Base-by-base conservation (phyloP, 2,888 invertebrate genomes). In the Pandemis heparana region DNA sequence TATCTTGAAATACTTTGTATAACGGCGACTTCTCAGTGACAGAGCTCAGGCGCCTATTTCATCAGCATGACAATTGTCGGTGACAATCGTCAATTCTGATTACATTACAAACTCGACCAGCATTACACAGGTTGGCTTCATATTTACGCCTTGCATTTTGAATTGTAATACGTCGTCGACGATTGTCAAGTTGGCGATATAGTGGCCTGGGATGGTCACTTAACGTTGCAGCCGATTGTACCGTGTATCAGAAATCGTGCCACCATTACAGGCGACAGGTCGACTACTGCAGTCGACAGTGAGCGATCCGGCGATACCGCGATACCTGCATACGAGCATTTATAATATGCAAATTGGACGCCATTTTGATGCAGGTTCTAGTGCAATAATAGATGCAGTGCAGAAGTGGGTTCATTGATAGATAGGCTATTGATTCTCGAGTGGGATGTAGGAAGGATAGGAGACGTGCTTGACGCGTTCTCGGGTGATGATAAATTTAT, bases 341-440 rank as follows among this genome's bases (percentile, higher is more conserved):
- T 70, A 74, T 74, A 69, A 74, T 74, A 74, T 74, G 74, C 74
- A 70, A 74, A 74, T 74, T 74, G 74, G 69, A 65, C 32, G 72
- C 56, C 39, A 59, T 69, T 73, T 39, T 64, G 68, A 73, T 73
- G 73, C 68, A 46, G 7, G 14, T 48, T 14, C 48, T 3, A 12
- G 46, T 48, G 48, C 48, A 48, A 48, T 48, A 48, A 46, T 46
- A 48, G 48, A 48, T 48, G 48, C 48, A 48, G 48, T 48, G 48
- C 14, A 48, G 48, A 48, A 48, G 48, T 48, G 48, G 48, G 48
- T n/a, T 14, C n/a, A 48, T 48, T 48, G 48, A 48, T 48, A 48
- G n/a, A 48, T 48, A n/a, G 48, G n/a, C 48, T 14, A 48, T 48
- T 48, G 48, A 48, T 48, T 48, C 48, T 48, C 43, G 43, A 12